Evolutionary conservation across 2,888 invertebrate species (phyloP).

Genomic region (Pyrgus malvae): DNA sequence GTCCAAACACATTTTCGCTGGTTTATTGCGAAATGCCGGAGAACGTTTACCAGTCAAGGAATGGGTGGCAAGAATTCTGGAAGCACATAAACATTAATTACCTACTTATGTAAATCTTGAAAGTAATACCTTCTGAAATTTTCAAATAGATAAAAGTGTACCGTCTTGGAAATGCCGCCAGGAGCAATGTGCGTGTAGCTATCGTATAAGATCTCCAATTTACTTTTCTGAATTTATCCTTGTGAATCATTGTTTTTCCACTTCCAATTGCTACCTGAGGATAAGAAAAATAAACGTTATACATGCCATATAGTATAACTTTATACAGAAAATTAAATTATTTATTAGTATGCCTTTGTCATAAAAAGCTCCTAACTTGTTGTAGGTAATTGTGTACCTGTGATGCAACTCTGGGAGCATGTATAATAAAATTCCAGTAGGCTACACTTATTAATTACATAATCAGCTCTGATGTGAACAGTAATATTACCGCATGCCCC

Average conservation of each 20-base stretch:
- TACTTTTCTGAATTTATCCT: conserved; percentile 60
- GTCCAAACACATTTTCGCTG: conserved; percentile 77
- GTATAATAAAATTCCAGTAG: too few species aligned
- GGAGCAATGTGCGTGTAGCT: conserved; percentile 73
- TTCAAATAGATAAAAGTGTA: conserved; percentile 30
- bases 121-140: neutral
- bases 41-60: conserved; percentile 83
- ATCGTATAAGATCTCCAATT: conserved; percentile 74
- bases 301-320: too few species aligned
- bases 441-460: too few species aligned
- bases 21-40: conserved; percentile 73
- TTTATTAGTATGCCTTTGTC: too few species aligned
- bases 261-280: conserved; percentile 71
- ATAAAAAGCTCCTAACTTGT: too few species aligned
- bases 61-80: conserved; percentile 80
- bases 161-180: conserved; percentile 70
- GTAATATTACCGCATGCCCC: too few species aligned
- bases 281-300: neutral
- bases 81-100: conserved; percentile 11
- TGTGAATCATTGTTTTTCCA: conserved; percentile 66
- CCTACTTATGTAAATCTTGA: neutral
- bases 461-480: too few species aligned
- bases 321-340: too few species aligned
- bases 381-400: too few species aligned
- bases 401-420: too few species aligned